A percentile compares a stretch with the other conserved stretches of the same genome.
Conservation (phyloP, 1,140 invertebrate genomes). For the Leptinotarsa defecta region DNA sequence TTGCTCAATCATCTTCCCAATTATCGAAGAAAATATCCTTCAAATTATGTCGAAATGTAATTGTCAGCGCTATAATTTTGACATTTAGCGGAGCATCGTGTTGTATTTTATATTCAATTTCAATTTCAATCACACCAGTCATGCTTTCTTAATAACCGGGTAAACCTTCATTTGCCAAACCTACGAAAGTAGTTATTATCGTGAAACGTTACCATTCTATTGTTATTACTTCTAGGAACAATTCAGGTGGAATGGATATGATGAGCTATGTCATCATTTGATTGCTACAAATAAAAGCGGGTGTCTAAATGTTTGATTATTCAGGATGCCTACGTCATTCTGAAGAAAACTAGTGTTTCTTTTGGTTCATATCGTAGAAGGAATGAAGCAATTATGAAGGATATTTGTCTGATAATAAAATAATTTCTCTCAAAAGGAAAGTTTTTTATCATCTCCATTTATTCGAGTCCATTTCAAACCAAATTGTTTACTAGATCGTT, state of each 20-base stretch:
- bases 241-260: slow-evolving; percentile 3
- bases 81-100: slow-evolving; percentile 37
- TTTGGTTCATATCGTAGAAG: too few relatives aligned
- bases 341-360: too few relatives aligned
- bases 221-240: slow-evolving; percentile 12
- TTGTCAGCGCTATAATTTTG: slow-evolving; percentile 26
- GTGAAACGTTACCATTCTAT: slow-evolving; percentile 14
- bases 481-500: too few relatives aligned
- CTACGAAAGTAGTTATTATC: slow-evolving; percentile 10
- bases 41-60: background rate
- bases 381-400: too few relatives aligned
- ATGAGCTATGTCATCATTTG: background rate
- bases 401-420: too few relatives aligned
- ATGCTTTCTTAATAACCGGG: slow-evolving; percentile 16
- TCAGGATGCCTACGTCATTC: too few relatives aligned
- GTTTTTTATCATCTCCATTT: too few relatives aligned
- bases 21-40: background rate
- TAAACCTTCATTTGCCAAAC: slow-evolving; percentile 9
- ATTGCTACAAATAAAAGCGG: background rate
- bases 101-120: slow-evolving; percentile 31
- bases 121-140: slow-evolving; percentile 35
- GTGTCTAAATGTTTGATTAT: background rate
- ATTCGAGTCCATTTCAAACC: too few relatives aligned
- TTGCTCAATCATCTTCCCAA: background rate
- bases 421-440: too few relatives aligned